A percentile compares a stretch with the other conserved stretches of the same genome.
Evolutionary conservation across 2,113 vertebrate species (phyloP).

Genomic region (Microcebus griseorufus): DNA sequence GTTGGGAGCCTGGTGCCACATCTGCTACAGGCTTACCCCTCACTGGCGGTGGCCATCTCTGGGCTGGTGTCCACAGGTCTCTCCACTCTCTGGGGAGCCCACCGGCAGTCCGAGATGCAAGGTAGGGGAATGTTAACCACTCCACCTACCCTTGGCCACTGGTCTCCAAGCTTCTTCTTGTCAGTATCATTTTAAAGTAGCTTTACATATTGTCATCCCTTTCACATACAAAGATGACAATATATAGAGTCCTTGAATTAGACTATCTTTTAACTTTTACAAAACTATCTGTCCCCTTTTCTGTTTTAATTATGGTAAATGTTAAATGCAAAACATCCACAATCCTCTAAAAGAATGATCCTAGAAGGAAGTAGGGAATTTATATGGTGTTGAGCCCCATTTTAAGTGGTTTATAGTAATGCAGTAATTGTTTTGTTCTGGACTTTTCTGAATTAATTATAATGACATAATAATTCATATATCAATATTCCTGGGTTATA

Average conservation of each 20-base stretch:
- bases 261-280: conserved; percentile 40
- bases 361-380: conserved; percentile 20
- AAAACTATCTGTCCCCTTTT: not conserved
- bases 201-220: conserved; percentile 21
- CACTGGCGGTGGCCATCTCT: too few species aligned
- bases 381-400: not conserved
- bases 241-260: conserved; percentile 14
- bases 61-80: too few species aligned
- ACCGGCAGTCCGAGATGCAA: too few species aligned
- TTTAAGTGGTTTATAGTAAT: not conserved
- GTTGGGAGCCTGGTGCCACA: too few species aligned
- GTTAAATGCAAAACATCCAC: not conserved
- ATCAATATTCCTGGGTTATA: conserved; percentile 6
- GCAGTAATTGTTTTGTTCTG: conserved; percentile 2
- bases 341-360: not conserved
- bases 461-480: conserved; percentile 14
- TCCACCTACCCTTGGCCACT: too few species aligned
- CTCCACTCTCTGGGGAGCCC: too few species aligned
- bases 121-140: too few species aligned
- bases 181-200: conserved; percentile 26
- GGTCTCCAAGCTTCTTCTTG: not conserved
- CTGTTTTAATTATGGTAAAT: conserved; percentile 24
- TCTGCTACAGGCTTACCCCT: too few species aligned
- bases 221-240: not conserved
- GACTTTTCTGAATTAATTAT: conserved; percentile 42